A percentile compares a stretch with the other conserved stretches of the same genome.
Evolutionary conservation across 2,797 vertebrate genomes (phyloP).

Genomic region (Pogoniulus pusillus): DNA sequence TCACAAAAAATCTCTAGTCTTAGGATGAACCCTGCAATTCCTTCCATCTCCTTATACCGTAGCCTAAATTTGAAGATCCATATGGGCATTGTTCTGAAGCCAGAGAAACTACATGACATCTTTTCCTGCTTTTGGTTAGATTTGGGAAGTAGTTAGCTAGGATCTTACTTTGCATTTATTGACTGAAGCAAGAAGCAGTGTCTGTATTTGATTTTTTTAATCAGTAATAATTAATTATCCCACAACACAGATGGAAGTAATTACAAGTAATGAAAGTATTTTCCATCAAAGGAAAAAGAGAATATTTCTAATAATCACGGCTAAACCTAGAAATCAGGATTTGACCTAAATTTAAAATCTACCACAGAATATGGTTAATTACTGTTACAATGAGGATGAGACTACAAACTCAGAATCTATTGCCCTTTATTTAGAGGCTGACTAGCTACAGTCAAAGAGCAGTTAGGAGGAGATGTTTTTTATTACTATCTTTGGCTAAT

Average conservation of each 20-base stretch:
- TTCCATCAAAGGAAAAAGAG: not conserved
- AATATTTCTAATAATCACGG: not conserved
- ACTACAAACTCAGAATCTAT: not conserved
- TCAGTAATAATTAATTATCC: not conserved
- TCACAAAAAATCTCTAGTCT: not conserved
- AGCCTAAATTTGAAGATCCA: not conserved
- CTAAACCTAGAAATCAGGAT: not conserved
- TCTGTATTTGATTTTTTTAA: not conserved
- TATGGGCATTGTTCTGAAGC: not conserved
- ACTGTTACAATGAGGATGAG: constrained; percentile 12
- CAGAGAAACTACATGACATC: not conserved
- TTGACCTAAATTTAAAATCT: not conserved
- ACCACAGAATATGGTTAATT: not conserved
- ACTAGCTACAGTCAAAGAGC: not conserved
- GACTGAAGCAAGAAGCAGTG: not conserved
- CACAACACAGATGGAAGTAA: not conserved
- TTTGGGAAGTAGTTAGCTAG: not conserved
- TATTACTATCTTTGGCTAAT: not conserved
- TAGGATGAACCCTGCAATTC: not conserved
- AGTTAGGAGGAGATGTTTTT: not conserved
- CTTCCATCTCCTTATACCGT: not conserved
- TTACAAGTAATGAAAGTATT: not conserved
- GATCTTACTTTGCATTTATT: not conserved
- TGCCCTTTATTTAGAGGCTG: not conserved
- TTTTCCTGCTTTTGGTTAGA: not conserved